Evolutionary conservation across 2,113 vertebrate species (phyloP).

Genomic region (Trogon surrucura): DNA sequence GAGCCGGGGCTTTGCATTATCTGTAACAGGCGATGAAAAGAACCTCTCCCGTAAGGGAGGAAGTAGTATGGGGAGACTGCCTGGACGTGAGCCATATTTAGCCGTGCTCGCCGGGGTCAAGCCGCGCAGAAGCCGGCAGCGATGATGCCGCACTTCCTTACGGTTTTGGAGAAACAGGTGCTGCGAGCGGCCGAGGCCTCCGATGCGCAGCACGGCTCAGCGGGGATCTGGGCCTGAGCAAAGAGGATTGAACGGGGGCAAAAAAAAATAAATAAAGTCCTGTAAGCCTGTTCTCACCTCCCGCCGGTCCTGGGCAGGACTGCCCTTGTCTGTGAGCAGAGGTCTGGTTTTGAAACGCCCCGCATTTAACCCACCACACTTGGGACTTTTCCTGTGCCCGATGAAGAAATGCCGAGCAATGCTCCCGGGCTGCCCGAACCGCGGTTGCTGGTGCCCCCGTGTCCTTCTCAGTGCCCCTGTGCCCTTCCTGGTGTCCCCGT

Average conservation of each 20-base stretch:
- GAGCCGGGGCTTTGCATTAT: fast-evolving
- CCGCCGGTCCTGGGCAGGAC: fast-evolving
- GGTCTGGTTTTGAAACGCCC: not conserved
- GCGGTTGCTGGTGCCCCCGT: not conserved
- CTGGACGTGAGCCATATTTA: not conserved
- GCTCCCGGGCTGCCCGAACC: not conserved
- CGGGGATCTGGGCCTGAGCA: not conserved
- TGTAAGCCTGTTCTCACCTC: not conserved
- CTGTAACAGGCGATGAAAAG: not conserved
- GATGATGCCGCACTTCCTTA: not conserved
- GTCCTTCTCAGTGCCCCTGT: not conserved
- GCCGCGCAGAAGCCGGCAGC: fast-evolving
- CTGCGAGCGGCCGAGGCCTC: fast-evolving
- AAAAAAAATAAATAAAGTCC: not conserved
- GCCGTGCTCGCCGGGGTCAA: not conserved
- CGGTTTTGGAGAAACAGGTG: fast-evolving
- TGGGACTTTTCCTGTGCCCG: fast-evolving
- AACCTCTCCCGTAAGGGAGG: not conserved
- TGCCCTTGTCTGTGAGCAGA: too few species aligned
- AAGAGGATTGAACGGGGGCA: not conserved
- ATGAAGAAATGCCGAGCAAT: fast-evolving
- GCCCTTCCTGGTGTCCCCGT: not conserved
- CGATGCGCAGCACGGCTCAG: not conserved
- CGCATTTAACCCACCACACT: fast-evolving
- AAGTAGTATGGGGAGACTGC: not conserved